Percentiles rank a stretch among this genome's conserved stretches.
Evolutionary conservation across 1,140 invertebrate genomes (phyloP).

Genomic region (Berghia stephanieae): DNA sequence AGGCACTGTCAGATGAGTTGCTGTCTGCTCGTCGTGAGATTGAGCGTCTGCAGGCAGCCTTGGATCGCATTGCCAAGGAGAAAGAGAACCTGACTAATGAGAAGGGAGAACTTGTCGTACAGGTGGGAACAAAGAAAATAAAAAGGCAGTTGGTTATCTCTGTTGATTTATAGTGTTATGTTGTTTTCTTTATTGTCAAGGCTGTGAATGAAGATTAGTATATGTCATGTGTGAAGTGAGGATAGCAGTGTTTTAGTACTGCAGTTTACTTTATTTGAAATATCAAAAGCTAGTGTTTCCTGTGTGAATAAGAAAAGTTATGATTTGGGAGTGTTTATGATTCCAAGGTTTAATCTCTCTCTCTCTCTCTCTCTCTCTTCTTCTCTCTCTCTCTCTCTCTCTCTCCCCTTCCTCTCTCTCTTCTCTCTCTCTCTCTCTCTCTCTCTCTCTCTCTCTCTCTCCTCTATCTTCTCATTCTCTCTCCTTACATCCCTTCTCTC

Average conservation of each 20-base stretch:
- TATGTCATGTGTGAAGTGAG: no score
- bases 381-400: background rate
- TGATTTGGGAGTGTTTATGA: no score
- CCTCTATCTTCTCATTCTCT: background rate
- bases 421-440: background rate
- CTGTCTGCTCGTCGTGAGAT: constrained; percentile 53
- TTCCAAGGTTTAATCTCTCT: no score
- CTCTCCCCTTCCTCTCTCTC: background rate
- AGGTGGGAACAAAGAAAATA: constrained; percentile 49
- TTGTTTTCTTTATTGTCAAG: no score
- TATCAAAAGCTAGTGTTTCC: no score
- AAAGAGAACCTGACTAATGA: constrained; percentile 66
- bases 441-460: background rate
- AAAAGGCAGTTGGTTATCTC: constrained; percentile 4
- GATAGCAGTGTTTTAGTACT: no score
- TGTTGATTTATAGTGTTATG: no score
- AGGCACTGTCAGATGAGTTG: constrained; percentile 65
- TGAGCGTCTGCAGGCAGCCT: constrained; percentile 53
- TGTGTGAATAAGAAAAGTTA: no score
- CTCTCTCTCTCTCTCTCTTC: background rate
- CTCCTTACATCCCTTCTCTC: background rate
- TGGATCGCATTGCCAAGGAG: constrained; percentile 61
- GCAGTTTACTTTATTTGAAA: no score
- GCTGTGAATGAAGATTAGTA: no score
- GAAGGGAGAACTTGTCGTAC: constrained; percentile 63